These are phyloP conservation scores for Silurus glanis DNA, from an alignment of 2,113 vertebrate species.

Conservation along the genomic window DNA sequence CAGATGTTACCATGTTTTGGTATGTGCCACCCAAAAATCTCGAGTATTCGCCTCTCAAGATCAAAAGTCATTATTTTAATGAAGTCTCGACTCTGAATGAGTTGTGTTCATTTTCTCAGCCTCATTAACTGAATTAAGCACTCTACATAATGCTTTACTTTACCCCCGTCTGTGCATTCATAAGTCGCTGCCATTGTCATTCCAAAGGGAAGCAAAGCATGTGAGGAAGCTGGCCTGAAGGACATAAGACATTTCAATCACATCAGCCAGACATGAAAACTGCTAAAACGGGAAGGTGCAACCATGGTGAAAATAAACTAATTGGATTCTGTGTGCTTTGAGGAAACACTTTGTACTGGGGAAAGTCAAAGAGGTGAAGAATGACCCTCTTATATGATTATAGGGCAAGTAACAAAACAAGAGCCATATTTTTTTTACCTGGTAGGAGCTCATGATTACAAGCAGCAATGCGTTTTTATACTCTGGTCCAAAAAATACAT, in stretches of 20 bases:
- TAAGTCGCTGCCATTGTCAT: constrained; percentile 26
- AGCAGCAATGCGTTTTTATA: constrained; percentile 29
- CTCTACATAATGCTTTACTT: constrained; percentile 36
- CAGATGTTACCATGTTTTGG: constrained; percentile 25
- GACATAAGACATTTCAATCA: constrained; percentile 62
- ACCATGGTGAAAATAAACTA: constrained; percentile 63
- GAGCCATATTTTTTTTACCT: background rate
- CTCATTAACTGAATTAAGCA: constrained; percentile 53
- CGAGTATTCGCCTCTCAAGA: constrained; percentile 37
- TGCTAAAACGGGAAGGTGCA: constrained; percentile 38
- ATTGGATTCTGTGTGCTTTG: constrained; percentile 61
- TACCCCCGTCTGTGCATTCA: constrained; percentile 33
- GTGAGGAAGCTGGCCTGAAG: constrained; percentile 56
- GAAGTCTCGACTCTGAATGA: constrained; percentile 33
- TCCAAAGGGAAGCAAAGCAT: background rate
- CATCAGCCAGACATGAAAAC: constrained; percentile 69
- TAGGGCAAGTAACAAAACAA: constrained; percentile 21
- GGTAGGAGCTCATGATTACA: background rate
- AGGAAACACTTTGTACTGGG: constrained; percentile 45
- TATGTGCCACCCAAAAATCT: constrained; percentile 4
- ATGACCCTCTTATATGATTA: constrained; percentile 66
- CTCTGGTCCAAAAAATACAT: background rate
- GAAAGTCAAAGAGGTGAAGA: constrained; percentile 63
- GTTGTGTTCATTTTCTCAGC: constrained; percentile 40
- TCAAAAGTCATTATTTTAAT: constrained; percentile 47